Percentiles rank a stretch among this genome's conserved stretches.
Evolutionary conservation across 2,888 invertebrate genomes (phyloP).

Genomic region (Ophion obscuratus): DNA sequence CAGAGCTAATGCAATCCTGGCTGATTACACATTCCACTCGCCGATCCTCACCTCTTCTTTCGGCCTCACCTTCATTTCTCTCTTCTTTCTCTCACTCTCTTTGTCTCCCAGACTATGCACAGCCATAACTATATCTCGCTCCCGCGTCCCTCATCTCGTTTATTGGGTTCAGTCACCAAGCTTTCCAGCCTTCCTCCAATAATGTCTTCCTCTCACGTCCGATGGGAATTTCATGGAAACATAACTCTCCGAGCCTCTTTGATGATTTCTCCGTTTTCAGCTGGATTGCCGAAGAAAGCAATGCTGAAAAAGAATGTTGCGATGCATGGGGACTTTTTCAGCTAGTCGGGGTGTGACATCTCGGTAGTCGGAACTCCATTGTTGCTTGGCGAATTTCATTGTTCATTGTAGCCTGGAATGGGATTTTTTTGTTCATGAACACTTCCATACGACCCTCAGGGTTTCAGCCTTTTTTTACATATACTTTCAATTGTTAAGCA

Average conservation of each 20-base stretch:
- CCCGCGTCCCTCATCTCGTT: too few species aligned
- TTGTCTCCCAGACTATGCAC: constrained; percentile 18
- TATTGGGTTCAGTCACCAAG: too few species aligned
- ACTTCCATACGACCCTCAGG: constrained; percentile 6
- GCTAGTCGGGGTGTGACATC: neutral
- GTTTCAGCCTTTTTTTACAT: constrained; percentile 1
- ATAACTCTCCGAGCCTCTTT: neutral
- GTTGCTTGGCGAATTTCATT: neutral
- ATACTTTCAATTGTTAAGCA: constrained; percentile 48
- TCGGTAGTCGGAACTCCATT: neutral
- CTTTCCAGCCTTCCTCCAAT: too few species aligned
- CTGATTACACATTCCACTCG: constrained; percentile 83
- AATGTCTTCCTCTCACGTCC: too few species aligned
- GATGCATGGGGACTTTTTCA: neutral
- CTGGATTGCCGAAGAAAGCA: too few species aligned
- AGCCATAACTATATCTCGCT: constrained; percentile 4
- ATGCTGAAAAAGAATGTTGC: neutral
- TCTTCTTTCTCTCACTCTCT: constrained; percentile 3
- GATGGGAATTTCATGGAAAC: too few species aligned
- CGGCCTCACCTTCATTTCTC: constrained; percentile 48
- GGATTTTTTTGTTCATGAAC: neutral
- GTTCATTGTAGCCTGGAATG: constrained; percentile 2
- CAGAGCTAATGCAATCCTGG: constrained; percentile 81
- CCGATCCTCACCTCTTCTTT: constrained; percentile 72
- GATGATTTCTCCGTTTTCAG: too few species aligned